phyloP scores from a whole-genome alignment of 2,113 vertebrate genomes.

The Peromyscus maniculatus region DNA sequence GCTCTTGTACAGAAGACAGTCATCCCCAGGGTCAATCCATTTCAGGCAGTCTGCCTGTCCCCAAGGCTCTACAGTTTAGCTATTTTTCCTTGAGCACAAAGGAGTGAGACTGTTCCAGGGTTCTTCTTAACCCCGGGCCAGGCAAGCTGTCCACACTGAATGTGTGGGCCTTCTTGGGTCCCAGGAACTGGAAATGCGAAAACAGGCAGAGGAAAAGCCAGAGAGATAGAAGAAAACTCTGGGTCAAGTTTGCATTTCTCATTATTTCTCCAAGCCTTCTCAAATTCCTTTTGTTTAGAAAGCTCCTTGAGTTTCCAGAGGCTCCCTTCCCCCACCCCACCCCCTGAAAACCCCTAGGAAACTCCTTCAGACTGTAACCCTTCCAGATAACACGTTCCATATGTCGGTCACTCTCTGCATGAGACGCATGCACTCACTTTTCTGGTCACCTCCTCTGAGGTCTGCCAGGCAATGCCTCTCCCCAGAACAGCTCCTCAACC shows the following conservation, averaged over 20 bases:
- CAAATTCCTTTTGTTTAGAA: slow-evolving; percentile 85
- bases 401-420: slow-evolving; percentile 81
- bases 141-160: neutral
- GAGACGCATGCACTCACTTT: slow-evolving; percentile 67
- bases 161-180: neutral
- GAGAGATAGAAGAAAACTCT: slow-evolving; percentile 64
- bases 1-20: neutral
- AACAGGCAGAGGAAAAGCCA: slow-evolving; percentile 53
- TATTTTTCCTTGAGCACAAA: neutral
- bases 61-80: neutral
- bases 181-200: slow-evolving; percentile 52
- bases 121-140: neutral
- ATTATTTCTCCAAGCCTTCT: slow-evolving; percentile 83
- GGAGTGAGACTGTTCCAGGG: neutral
- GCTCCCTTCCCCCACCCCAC: slow-evolving; percentile 72
- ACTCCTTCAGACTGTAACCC: slow-evolving; percentile 80
- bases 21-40: neutral
- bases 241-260: slow-evolving; percentile 84
- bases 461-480: slow-evolving; percentile 22
- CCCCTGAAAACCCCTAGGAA: slow-evolving; percentile 77
- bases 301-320: slow-evolving; percentile 78
- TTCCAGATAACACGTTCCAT: slow-evolving; percentile 86
- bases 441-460: slow-evolving; percentile 56
- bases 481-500: neutral
- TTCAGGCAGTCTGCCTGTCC: neutral